A percentile compares a stretch with the other conserved stretches of the same genome.
phyloP scores from a whole-genome alignment of 2,888 invertebrate genomes.

The Drepana falcataria region DNA sequence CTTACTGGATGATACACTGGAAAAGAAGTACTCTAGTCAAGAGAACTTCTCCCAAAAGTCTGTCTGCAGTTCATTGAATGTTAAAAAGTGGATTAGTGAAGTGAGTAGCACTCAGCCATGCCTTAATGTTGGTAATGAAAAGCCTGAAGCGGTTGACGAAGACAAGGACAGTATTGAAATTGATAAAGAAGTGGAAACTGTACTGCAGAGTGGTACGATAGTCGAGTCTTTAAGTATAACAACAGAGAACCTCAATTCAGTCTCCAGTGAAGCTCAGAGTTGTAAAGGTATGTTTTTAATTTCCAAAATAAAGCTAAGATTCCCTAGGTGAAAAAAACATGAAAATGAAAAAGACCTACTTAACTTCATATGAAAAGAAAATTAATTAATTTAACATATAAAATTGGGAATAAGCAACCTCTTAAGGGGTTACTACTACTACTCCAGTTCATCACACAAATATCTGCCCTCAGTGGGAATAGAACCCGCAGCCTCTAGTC shows the following conservation, averaged over 20 bases:
- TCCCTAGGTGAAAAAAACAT: no score
- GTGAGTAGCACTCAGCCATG: conserved; percentile 70
- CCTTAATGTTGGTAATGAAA: conserved; percentile 46
- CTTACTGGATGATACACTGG: conserved; percentile 46
- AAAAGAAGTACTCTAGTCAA: conserved; percentile 49
- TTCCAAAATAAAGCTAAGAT: no score
- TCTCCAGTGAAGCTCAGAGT: conserved; percentile 58
- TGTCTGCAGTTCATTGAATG: conserved; percentile 25
- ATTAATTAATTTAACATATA: no score
- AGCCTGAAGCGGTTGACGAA: conserved; percentile 39
- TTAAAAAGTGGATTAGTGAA: conserved; percentile 66
- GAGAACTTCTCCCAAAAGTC: conserved; percentile 43
- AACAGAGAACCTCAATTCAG: conserved; percentile 61
- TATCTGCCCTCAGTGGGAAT: no score
- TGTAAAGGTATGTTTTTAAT: conserved; percentile 49
- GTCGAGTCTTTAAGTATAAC: conserved; percentile 69
- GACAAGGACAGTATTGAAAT: conserved; percentile 65
- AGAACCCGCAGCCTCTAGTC: no score
- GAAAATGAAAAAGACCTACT: no score
- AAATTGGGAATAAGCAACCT: no score
- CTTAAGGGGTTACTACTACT: no score
- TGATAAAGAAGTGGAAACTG: conserved; percentile 72
- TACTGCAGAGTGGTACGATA: conserved; percentile 68
- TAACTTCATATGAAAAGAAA: no score
- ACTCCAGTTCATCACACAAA: no score